Percentiles rank a stretch among this genome's conserved stretches.
phyloP scores from a whole-genome alignment of 1,140 invertebrate genomes.

The Tribolium castaneum region DNA sequence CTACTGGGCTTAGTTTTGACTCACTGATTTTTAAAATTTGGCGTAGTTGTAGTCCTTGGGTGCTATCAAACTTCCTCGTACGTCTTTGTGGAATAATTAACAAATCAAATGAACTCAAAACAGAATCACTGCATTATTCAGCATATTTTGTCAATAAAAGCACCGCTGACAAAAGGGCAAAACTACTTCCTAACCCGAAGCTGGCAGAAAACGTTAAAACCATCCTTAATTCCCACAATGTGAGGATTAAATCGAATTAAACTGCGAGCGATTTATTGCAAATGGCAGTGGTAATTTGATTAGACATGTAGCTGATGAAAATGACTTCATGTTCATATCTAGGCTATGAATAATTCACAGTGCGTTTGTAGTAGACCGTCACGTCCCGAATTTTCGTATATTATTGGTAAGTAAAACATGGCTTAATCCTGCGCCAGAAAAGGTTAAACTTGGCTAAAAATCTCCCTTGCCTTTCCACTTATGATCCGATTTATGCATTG shows the following conservation, averaged over 20 bases:
- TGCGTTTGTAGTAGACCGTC: not conserved
- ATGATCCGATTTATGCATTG: not conserved
- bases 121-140: not conserved
- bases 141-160: not conserved
- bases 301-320: not conserved
- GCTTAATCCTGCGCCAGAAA: not conserved
- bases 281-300: not conserved
- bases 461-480: not conserved
- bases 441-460: not conserved
- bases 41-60: not conserved
- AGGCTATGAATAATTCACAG: not conserved
- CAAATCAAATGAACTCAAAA: not conserved
- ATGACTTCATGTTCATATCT: not conserved
- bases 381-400: not conserved
- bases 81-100: not conserved
- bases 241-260: not conserved
- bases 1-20: not conserved
- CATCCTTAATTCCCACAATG: too few relatives aligned
- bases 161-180: too few relatives aligned
- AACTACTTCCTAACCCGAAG: too few relatives aligned
- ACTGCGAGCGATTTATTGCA: not conserved
- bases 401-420: not conserved
- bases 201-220: too few relatives aligned
- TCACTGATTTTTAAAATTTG: not conserved
- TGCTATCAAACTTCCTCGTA: not conserved